These are phyloP conservation scores for Melinaea marsaeus DNA, from an alignment of 2,888 invertebrate genomes.

Conservation along the genomic window DNA sequence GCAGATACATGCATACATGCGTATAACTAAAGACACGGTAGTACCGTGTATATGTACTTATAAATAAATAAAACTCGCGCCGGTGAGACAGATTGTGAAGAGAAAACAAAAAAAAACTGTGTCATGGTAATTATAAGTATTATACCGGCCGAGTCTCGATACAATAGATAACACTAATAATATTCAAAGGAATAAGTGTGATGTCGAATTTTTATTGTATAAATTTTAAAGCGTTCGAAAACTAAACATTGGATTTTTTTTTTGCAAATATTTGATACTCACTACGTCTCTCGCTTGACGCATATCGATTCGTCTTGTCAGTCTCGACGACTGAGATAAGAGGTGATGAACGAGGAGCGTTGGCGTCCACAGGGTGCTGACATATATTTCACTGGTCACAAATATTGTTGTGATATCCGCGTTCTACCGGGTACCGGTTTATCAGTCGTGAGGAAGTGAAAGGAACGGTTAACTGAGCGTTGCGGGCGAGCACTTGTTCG, in stretches of 20 bases:
- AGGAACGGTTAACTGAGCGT: constrained; percentile 55
- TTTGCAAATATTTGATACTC: constrained; percentile 64
- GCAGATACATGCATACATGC: constrained; percentile 7
- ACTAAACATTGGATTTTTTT: neutral
- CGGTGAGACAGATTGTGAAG: neutral
- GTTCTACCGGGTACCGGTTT: constrained; percentile 60
- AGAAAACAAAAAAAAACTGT: neutral
- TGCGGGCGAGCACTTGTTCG: constrained; percentile 53
- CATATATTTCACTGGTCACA: constrained; percentile 64
- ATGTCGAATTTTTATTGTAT: too few relatives aligned
- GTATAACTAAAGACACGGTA: neutral
- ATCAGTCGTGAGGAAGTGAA: constrained; percentile 48
- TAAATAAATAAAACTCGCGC: neutral
- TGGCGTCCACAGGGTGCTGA: constrained; percentile 73
- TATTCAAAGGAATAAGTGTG: too few relatives aligned
- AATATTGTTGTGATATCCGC: constrained; percentile 56
- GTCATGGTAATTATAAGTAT: neutral
- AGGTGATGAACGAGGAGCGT: constrained; percentile 74
- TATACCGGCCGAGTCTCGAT: too few relatives aligned
- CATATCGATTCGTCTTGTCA: constrained; percentile 76
- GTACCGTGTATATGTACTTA: neutral
- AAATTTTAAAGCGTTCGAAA: neutral
- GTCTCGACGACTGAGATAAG: constrained; percentile 67
- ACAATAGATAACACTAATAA: too few relatives aligned
- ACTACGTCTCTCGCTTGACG: constrained; percentile 73